These are phyloP conservation scores for Acheta domesticus DNA, from an alignment of 2,888 invertebrate species.

Conservation along the genomic window DNA sequence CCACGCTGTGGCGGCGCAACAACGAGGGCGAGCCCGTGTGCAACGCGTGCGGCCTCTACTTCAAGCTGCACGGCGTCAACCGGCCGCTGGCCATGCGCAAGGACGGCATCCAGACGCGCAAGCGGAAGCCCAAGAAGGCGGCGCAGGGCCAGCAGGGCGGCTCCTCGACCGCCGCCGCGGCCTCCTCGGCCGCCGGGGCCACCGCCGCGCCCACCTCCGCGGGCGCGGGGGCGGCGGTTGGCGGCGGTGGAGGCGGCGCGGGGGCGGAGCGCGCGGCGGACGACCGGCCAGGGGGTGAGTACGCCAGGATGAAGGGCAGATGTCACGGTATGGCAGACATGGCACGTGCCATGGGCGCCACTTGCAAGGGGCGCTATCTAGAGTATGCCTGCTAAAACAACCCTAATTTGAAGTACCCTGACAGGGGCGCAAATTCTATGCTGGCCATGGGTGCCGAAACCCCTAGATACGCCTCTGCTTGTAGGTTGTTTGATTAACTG, in stretches of 20 bases:
- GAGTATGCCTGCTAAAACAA: too few relatives aligned
- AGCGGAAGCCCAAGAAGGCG: constrained; percentile 86
- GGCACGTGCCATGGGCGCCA: too few relatives aligned
- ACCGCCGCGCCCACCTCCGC: neutral
- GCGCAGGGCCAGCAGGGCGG: constrained; percentile 44
- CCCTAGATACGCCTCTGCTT: too few relatives aligned
- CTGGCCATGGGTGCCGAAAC: too few relatives aligned
- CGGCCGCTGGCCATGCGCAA: constrained; percentile 92
- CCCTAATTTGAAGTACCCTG: too few relatives aligned
- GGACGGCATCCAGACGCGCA: constrained; percentile 93
- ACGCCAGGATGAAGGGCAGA: too few relatives aligned
- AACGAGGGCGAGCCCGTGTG: constrained; percentile 98
- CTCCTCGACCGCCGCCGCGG: constrained; percentile 30
- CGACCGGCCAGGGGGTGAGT: neutral
- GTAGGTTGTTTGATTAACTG: too few relatives aligned
- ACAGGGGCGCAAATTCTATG: too few relatives aligned
- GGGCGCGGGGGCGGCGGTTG: neutral
- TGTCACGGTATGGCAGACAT: too few relatives aligned
- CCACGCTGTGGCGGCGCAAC: constrained; percentile 97
- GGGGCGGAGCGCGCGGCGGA: neutral
- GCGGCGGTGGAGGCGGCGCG: neutral
- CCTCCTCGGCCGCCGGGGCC: constrained; percentile 19
- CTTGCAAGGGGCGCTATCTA: too few relatives aligned
- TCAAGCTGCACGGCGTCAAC: constrained; percentile 91
- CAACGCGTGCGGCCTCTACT: constrained; percentile 96